phyloP scores from a whole-genome alignment of 2,888 invertebrate species.

The Hipparchia sbordonii region DNA sequence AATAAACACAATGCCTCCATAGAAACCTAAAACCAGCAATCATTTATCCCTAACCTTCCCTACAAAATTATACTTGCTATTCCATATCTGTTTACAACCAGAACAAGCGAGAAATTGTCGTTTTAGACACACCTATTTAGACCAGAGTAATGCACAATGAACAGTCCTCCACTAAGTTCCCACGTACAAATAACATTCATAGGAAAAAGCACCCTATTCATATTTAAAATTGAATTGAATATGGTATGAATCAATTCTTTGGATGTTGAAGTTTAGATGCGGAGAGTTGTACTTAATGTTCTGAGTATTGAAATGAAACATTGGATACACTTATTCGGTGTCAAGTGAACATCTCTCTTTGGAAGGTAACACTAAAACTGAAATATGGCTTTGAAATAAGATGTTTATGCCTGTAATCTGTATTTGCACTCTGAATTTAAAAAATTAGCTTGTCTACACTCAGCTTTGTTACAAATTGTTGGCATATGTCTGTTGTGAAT shows the following conservation, averaged over 20 bases:
- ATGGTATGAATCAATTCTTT: background rate
- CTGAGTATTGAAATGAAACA: constrained; percentile 43
- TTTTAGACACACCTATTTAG: constrained; percentile 46
- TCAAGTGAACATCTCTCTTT: constrained; percentile 41
- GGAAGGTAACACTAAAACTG: constrained; percentile 34
- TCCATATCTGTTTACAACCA: constrained; percentile 43
- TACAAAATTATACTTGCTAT: constrained; percentile 40
- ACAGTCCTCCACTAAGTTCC: background rate
- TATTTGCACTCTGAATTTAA: constrained; percentile 23
- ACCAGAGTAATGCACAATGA: constrained; percentile 39
- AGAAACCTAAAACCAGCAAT: constrained; percentile 31
- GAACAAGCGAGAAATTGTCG: constrained; percentile 45
- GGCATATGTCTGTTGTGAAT: background rate
- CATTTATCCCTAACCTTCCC: constrained; percentile 33
- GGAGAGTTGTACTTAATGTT: constrained; percentile 25
- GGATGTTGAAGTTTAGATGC: background rate
- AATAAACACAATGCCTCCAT: constrained; percentile 1
- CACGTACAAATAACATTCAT: background rate
- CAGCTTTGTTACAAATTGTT: constrained; percentile 9
- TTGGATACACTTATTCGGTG: constrained; percentile 39
- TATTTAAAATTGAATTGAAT: background rate
- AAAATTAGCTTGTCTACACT: constrained; percentile 16
- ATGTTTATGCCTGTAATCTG: constrained; percentile 31
- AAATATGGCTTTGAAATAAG: constrained; percentile 35
- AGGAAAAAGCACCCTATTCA: constrained; percentile 9